Evolutionary conservation across 2,113 vertebrate species (phyloP).

Genomic region (Toxotes jaculatrix): DNA sequence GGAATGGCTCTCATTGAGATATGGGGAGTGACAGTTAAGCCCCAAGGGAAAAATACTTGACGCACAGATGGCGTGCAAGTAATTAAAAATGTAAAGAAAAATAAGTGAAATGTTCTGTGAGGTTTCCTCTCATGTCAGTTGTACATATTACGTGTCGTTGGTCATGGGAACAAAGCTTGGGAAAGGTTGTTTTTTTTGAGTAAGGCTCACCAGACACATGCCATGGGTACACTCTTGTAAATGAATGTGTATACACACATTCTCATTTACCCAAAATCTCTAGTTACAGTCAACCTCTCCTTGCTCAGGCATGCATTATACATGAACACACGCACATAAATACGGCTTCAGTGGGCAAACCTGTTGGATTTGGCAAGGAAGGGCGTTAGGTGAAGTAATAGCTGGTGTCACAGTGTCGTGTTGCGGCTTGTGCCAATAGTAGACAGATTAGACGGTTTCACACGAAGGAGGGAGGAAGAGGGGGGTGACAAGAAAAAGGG

Average conservation of each 20-base stretch:
- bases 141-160: slow-evolving; percentile 26
- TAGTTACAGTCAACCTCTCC: slow-evolving; percentile 37
- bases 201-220: slow-evolving; percentile 30
- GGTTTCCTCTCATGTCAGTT: slow-evolving; percentile 20
- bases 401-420: slow-evolving; percentile 78
- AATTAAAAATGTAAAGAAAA: not conserved
- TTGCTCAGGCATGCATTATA: not conserved
- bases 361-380: slow-evolving; percentile 80
- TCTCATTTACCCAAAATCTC: slow-evolving; percentile 2
- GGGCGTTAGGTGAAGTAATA: slow-evolving; percentile 81
- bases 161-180: slow-evolving; percentile 62
- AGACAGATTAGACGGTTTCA: slow-evolving; percentile 78
- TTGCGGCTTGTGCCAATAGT: slow-evolving; percentile 79
- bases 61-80: not conserved
- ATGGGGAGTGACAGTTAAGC: slow-evolving; percentile 45
- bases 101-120: not conserved
- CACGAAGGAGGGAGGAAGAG: slow-evolving; percentile 71
- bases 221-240: not conserved
- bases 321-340: slow-evolving; percentile 28
- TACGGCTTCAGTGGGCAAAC: slow-evolving; percentile 64
- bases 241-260: not conserved
- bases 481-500: slow-evolving; percentile 36
- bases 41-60: slow-evolving; percentile 1
- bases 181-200: slow-evolving; percentile 45
- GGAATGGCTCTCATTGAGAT: not conserved